Evolutionary conservation across 2,888 invertebrate species (phyloP), one percentile per base, ranked within the genome.

Genomic region (Sthenelais limicola): DNA sequence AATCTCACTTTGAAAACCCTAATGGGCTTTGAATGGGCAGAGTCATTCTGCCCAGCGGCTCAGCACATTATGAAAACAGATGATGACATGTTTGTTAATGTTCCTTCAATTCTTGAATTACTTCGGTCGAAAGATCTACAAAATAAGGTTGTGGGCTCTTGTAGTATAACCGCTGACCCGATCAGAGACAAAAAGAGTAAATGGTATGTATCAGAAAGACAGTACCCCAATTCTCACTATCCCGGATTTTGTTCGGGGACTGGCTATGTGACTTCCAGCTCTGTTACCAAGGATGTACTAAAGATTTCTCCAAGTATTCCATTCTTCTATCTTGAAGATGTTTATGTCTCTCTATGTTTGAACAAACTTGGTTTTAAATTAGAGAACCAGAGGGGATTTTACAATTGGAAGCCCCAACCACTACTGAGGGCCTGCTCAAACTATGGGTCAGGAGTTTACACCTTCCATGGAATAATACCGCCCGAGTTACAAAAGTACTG

Each of bases 41-140:
- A 30, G 24, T 28, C n/a, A 15, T 35, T 30, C 35, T 75, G 75
- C 51, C 30, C 66, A 3, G 48, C 7, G 9, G 73, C 56, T 3
- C 18, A 54, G 12, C 73, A 48, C 43, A 32, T 84, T n/a, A 82
- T 84, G 82, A 84, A 84, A 71, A 84, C 83, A 18, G 84, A 84
- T 66, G 82, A 82, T 48, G 83, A 83, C 66, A 77, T 80, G 74
- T 81, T 77, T 66, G 73, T 81, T 0, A 83, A 84, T 67, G 68
- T 80, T n/a, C 71, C 76, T 4, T 76, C 77, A 21, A 51, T 82
- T 26, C 28, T 58, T 33, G 28, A 18, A 32, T 21, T 67, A 3
- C 5, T 35, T 12, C 18, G 24, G 7, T 18, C 32, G 18, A 4
- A 4, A 12, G 48, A 7, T 9, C n/a, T 5, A 2, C n/a, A 18